Evolutionary conservation across 2,888 invertebrate genomes (phyloP), one percentile per base, ranked within the genome.

Genomic region (Folsomia manolachei): DNA sequence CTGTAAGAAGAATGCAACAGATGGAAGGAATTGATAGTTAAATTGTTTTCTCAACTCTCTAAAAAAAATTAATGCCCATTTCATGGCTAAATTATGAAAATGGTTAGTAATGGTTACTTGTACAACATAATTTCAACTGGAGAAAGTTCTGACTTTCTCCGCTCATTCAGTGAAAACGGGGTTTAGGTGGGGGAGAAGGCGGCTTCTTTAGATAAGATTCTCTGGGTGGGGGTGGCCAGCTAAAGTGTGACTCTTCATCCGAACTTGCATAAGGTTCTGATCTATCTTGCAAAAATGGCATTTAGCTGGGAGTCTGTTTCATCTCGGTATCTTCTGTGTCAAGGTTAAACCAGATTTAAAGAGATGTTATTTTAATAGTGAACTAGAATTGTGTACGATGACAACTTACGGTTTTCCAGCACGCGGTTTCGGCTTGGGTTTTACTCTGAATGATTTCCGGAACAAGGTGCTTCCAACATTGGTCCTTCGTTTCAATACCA

Each of bases 211-310:
- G 66, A 52, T 2, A 24, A 19, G 4, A 21, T 7, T 39, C 39
- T 18, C 18, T n/a, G 2, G 66, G 66, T 7, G 66, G 66, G 4
- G 52, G 21, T 23, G 66, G 66, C 66, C 66, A 66, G 52, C 66
- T 66, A 21, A 39, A 39, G 39, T 39, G 39, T 14, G 56, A 19
- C 56, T 21, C 56, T 56, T 56, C 56, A 56, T 56, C 56, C 56
- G 56, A 56, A 56, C 56, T 56, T 56, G 7, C 39, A 39, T 39
- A 14, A 4, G 7, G 4, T 56, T 7, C 7, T 56, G 4, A 7
- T 7, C 11, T 7, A 14, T 4, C 4, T 21, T 7, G 7, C 56
- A 18, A 18, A 4, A 56, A 19, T 56, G 19, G 56, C 56, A 4
- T 7, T 56, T 21, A 19, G 4, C 11, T 4, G n/a, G 21, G n/a